phyloP scores from a whole-genome alignment of 2,113 vertebrate genomes.

The Tupaia chinensis region DNA sequence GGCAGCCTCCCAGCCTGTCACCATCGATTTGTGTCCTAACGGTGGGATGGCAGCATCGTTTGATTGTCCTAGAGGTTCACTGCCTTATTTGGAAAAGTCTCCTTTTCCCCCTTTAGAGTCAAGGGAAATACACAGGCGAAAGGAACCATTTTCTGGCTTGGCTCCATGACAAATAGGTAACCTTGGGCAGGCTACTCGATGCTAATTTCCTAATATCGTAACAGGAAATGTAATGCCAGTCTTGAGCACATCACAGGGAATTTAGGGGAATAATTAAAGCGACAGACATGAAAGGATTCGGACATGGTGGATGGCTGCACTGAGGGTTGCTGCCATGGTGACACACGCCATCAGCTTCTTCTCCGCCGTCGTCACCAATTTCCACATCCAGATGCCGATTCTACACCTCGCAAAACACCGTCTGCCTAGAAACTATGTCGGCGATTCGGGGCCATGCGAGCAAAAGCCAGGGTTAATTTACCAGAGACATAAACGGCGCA shows the following conservation, averaged over 20 bases:
- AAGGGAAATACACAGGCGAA: neutral
- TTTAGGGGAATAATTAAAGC: neutral
- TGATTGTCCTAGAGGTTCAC: neutral
- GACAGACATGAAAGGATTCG: neutral
- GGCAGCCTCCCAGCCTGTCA: neutral
- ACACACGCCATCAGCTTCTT: neutral
- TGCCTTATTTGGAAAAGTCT: neutral
- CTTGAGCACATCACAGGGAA: neutral
- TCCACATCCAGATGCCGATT: neutral
- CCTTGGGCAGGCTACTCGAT: neutral
- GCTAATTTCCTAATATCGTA: neutral
- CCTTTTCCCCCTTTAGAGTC: neutral
- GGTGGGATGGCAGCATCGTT: too few relatives aligned
- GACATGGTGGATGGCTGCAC: neutral
- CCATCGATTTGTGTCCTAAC: neutral
- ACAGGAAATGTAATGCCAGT: neutral
- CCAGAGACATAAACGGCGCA: neutral
- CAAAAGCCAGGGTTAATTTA: neutral
- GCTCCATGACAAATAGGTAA: neutral
- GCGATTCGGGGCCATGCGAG: neutral
- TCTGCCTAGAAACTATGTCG: neutral
- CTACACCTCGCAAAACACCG: neutral
- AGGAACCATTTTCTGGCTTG: neutral
- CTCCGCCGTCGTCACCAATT: fast-evolving
- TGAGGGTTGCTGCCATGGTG: fast-evolving